Conservation (phyloP, 2,113 vertebrate species). For the Mesoclemmys tuberculata region DNA sequence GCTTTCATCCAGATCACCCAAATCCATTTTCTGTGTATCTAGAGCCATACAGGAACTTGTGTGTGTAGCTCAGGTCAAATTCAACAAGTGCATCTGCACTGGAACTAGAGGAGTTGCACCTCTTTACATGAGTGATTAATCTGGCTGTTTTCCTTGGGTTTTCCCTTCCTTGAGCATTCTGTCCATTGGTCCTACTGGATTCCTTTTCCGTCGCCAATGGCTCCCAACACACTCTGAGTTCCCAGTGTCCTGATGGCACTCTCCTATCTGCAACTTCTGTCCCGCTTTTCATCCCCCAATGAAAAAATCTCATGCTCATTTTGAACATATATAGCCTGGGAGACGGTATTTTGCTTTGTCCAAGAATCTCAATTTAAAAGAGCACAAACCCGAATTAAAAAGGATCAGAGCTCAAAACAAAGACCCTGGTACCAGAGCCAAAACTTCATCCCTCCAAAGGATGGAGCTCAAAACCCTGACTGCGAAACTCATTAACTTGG, state of each 20-base stretch:
- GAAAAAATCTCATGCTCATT: background rate
- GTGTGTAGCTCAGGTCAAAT: background rate
- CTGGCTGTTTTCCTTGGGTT: background rate
- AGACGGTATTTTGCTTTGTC: background rate
- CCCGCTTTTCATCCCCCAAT: background rate
- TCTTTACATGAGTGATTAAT: background rate
- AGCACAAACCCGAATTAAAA: background rate
- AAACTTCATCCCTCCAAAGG: background rate
- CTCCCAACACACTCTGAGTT: background rate
- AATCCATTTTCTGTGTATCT: background rate
- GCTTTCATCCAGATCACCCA: background rate
- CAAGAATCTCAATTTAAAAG: background rate
- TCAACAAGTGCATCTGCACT: background rate
- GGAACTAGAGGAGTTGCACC: rapidly evolving
- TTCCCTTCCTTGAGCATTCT: background rate
- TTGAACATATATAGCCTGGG: background rate
- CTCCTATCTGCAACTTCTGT: background rate
- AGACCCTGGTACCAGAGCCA: background rate
- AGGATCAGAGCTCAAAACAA: background rate
- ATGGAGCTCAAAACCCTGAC: background rate
- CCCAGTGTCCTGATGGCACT: background rate
- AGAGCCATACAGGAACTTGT: background rate
- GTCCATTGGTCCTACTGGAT: background rate
- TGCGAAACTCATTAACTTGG: background rate
- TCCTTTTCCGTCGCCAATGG: background rate